Percentiles rank a stretch among this genome's conserved stretches.
Evolutionary conservation across 35 echinoderm and acorn worm genomes (phyloP).

Genomic region (Heliocidaris tuberculata): DNA sequence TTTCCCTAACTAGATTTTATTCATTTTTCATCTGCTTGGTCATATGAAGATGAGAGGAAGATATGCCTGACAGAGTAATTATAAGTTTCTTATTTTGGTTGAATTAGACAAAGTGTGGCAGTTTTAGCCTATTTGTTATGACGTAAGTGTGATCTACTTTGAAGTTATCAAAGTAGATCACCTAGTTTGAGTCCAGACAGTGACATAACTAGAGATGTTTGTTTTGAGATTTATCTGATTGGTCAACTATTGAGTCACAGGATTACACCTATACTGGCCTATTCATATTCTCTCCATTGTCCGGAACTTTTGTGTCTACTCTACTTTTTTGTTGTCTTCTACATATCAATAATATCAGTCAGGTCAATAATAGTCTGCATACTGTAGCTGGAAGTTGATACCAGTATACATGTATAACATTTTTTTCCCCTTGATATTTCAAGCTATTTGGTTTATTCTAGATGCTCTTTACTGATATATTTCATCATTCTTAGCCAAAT

Average conservation of each 20-base stretch:
- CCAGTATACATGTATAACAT: too few species aligned
- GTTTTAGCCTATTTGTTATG: too few species aligned
- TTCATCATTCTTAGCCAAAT: not conserved
- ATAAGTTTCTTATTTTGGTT: too few species aligned
- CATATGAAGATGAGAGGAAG: too few species aligned
- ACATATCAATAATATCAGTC: not conserved
- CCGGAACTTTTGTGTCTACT: not conserved
- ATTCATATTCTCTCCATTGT: not conserved
- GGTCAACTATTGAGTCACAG: not conserved
- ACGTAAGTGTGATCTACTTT: not conserved
- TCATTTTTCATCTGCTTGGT: too few species aligned
- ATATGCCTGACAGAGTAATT: too few species aligned
- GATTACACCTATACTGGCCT: not conserved
- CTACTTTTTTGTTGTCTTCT: not conserved
- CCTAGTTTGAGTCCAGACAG: not conserved
- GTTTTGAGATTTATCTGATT: not conserved
- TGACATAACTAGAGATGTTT: not conserved
- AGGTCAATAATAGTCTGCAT: slow-evolving; percentile 2
- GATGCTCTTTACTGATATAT: not conserved
- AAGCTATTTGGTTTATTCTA: not conserved
- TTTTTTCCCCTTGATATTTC: not conserved
- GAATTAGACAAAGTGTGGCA: too few species aligned
- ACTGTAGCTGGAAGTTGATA: not conserved
- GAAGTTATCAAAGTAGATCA: slow-evolving; percentile 2
- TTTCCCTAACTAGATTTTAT: too few species aligned